phyloP scores from a whole-genome alignment of 2,113 vertebrate species.

The Rhinopithecus roxellana region DNA sequence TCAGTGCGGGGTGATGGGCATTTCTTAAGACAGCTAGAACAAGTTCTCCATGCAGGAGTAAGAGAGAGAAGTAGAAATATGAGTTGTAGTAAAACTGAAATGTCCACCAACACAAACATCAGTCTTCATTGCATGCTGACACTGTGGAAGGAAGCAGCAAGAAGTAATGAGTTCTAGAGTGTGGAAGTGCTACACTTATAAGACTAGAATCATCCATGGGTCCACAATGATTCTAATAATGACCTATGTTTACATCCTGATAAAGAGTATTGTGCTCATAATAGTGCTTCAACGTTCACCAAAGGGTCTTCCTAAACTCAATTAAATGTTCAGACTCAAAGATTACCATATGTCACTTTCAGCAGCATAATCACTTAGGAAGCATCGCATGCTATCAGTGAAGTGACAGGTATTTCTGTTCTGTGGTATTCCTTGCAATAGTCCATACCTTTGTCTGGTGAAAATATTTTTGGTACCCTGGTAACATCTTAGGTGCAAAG shows the following conservation, averaged over 20 bases:
- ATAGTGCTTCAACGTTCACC: neutral
- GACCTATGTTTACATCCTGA: neutral
- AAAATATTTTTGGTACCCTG: neutral
- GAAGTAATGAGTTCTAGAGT: too few species aligned
- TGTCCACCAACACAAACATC: neutral
- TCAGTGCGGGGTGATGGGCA: neutral
- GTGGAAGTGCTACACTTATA: neutral
- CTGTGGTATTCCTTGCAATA: neutral
- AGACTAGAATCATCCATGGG: neutral
- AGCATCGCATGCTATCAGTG: neutral
- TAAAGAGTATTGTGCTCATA: neutral
- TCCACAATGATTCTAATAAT: neutral
- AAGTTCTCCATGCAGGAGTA: too few species aligned
- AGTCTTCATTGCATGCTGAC: neutral
- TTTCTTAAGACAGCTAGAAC: neutral
- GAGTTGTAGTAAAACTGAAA: neutral
- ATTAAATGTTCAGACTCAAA: neutral
- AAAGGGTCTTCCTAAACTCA: neutral
- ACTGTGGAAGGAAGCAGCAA: neutral
- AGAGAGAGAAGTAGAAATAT: neutral
- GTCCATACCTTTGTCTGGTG: neutral
- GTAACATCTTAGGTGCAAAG: neutral
- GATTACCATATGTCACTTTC: neutral
- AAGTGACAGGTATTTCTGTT: neutral
- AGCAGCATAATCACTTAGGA: neutral